phyloP scores from a whole-genome alignment of 2,797 vertebrate genomes.

The Pseudopleuronectes americanus region DNA sequence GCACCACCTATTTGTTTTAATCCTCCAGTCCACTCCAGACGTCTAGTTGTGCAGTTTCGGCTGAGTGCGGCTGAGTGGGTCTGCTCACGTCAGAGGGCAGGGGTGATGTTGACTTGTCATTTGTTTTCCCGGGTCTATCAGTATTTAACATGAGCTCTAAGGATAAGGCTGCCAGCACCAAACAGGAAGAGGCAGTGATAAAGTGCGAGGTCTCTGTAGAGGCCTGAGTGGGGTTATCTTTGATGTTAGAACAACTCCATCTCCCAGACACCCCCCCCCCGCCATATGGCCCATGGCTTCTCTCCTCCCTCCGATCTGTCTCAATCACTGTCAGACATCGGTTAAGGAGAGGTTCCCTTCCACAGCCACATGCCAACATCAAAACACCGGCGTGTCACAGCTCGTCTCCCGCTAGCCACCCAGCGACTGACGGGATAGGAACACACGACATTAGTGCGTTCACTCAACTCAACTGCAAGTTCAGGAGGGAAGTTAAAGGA shows the following conservation, averaged over 20 bases:
- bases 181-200: constrained; percentile 67
- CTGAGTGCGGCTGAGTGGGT: neutral
- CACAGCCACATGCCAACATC: constrained; percentile 55
- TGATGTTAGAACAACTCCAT: constrained; percentile 68
- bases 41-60: neutral
- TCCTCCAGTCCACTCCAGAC: too few species aligned
- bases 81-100: constrained; percentile 11
- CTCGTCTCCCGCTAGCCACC: constrained; percentile 53
- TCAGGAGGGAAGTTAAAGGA: constrained; percentile 17
- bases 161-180: constrained; percentile 41
- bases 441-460: constrained; percentile 42
- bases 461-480: constrained; percentile 10
- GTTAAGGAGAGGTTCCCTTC: constrained; percentile 60
- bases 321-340: constrained; percentile 71
- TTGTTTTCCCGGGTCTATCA: constrained; percentile 18
- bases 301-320: constrained; percentile 58
- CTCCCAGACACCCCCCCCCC: constrained; percentile 57
- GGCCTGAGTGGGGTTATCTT: constrained; percentile 54
- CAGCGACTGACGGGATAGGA: constrained; percentile 39
- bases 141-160: constrained; percentile 33
- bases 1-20: too few species aligned
- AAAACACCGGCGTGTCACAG: constrained; percentile 67
- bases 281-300: constrained; percentile 51
- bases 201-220: constrained; percentile 46
- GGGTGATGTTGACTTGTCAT: constrained; percentile 46